phyloP scores from a whole-genome alignment of 2,113 vertebrate species.

The Cyprinodon tularosa region DNA sequence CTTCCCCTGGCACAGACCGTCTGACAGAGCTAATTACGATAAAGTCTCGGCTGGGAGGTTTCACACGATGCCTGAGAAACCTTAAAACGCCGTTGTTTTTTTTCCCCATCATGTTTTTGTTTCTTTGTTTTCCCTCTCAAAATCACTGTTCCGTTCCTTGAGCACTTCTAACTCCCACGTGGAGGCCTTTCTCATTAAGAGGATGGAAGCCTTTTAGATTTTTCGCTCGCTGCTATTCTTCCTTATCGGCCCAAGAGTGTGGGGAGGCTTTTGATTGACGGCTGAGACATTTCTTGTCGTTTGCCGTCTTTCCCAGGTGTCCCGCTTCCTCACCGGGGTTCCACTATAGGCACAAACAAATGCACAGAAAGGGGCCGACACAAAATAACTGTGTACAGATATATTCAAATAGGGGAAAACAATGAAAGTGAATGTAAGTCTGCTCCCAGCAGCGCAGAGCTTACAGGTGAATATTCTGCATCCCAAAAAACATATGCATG shows the following conservation, averaged over 20 bases:
- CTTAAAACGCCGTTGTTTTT: constrained; percentile 47
- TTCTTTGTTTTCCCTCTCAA: constrained; percentile 62
- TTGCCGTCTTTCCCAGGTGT: constrained; percentile 63
- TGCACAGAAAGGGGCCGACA: constrained; percentile 12
- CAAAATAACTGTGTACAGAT: constrained; percentile 4
- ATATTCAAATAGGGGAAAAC: constrained; percentile 6
- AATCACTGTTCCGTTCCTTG: constrained; percentile 68
- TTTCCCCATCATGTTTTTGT: constrained; percentile 26
- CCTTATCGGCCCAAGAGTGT: constrained; percentile 26
- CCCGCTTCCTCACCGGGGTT: constrained; percentile 20
- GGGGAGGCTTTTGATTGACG: constrained; percentile 66
- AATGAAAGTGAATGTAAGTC: constrained; percentile 8
- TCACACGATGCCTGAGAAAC: constrained; percentile 48
- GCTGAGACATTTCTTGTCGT: constrained; percentile 64
- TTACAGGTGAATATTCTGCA: constrained; percentile 19
- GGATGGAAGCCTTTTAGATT: constrained; percentile 57
- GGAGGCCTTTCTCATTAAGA: constrained; percentile 68
- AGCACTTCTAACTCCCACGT: constrained; percentile 63
- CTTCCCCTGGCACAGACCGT: constrained; percentile 73
- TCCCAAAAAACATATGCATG: constrained; percentile 40
- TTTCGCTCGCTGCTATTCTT: constrained; percentile 36
- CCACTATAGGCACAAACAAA: constrained; percentile 22
- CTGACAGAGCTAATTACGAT: constrained; percentile 75
- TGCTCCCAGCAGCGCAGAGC: constrained; percentile 2
- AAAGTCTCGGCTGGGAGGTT: constrained; percentile 73